Evolutionary conservation across 92 coral and sea anemone species (phyloP).

Genomic region (Phenganax marumi): DNA sequence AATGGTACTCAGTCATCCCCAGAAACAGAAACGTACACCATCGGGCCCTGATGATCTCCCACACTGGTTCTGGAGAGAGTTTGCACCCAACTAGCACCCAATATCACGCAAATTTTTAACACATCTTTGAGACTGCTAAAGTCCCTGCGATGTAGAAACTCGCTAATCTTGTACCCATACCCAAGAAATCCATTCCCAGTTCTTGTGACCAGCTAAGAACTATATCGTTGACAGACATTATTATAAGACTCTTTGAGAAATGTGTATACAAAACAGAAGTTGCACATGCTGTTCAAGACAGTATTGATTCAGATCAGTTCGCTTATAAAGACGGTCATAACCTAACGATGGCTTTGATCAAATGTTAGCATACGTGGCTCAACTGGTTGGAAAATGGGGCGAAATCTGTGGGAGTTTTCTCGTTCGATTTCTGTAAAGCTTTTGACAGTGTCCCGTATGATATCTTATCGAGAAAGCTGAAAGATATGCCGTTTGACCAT

Average conservation of each 20-base stretch:
- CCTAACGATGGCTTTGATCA: slow-evolving; percentile 31
- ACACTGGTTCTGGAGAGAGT: slow-evolving; percentile 19
- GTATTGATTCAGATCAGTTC: slow-evolving; percentile 32
- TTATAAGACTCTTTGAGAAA: slow-evolving; percentile 39
- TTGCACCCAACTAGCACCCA: background rate
- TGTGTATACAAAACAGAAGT: slow-evolving; percentile 11
- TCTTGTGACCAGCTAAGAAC: slow-evolving; percentile 32
- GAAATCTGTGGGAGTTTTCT: slow-evolving; percentile 26
- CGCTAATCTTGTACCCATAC: slow-evolving; percentile 27
- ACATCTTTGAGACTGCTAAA: slow-evolving; percentile 31
- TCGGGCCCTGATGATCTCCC: slow-evolving; percentile 15
- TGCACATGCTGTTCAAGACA: slow-evolving; percentile 10
- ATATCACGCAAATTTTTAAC: slow-evolving; percentile 14
- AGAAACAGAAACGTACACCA: slow-evolving; percentile 23
- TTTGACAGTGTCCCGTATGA: slow-evolving; percentile 24
- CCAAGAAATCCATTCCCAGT: slow-evolving; percentile 20
- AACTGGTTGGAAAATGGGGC: slow-evolving; percentile 45
- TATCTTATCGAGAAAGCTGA: slow-evolving; percentile 11
- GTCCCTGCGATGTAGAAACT: slow-evolving; percentile 20
- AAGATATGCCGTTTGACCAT: background rate
- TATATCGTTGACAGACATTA: slow-evolving; percentile 38
- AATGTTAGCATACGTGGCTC: slow-evolving; percentile 28
- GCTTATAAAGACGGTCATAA: slow-evolving; percentile 30
- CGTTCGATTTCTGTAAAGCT: slow-evolving; percentile 24
- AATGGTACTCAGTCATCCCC: slow-evolving; percentile 25